Evolutionary conservation across 2,888 invertebrate species (phyloP).

Genomic region (Platycheirus rosarum): DNA sequence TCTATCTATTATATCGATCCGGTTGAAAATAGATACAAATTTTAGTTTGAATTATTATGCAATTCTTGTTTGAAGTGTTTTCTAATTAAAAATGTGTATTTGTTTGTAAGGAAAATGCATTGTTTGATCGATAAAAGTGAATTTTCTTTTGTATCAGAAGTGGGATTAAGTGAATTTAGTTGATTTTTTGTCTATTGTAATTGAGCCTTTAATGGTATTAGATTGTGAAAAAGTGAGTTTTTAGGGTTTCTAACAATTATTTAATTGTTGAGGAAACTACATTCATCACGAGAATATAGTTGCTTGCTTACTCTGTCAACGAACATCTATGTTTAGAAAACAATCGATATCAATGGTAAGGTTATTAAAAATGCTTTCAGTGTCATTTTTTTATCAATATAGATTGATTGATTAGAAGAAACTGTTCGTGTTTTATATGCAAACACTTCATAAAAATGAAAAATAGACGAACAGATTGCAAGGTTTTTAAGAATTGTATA

Average conservation of each 20-base stretch:
- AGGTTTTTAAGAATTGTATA: no score
- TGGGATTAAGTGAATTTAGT: slow-evolving; percentile 38
- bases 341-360: slow-evolving; percentile 35
- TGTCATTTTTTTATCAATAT: not conserved
- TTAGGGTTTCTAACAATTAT: slow-evolving; percentile 36
- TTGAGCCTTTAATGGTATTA: slow-evolving; percentile 42
- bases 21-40: slow-evolving; percentile 20
- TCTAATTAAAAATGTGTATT: not conserved
- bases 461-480: no score
- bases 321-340: slow-evolving; percentile 9
- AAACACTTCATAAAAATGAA: no score
- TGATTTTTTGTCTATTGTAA: slow-evolving; percentile 5
- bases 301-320: not conserved
- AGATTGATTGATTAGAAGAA: not conserved
- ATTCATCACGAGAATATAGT: slow-evolving; percentile 25
- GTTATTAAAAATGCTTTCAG: not conserved
- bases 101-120: slow-evolving; percentile 7
- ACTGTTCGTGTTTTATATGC: slow-evolving; percentile 31
- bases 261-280: slow-evolving; percentile 10
- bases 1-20: slow-evolving; percentile 23
- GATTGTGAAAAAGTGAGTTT: slow-evolving; percentile 23
- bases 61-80: slow-evolving; percentile 13
- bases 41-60: slow-evolving; percentile 29
- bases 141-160: slow-evolving; percentile 38
- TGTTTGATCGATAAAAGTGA: slow-evolving; percentile 64